These are phyloP conservation scores for Sebastes variabilis DNA, from an alignment of 2,797 vertebrate species.

Conservation along the genomic window DNA sequence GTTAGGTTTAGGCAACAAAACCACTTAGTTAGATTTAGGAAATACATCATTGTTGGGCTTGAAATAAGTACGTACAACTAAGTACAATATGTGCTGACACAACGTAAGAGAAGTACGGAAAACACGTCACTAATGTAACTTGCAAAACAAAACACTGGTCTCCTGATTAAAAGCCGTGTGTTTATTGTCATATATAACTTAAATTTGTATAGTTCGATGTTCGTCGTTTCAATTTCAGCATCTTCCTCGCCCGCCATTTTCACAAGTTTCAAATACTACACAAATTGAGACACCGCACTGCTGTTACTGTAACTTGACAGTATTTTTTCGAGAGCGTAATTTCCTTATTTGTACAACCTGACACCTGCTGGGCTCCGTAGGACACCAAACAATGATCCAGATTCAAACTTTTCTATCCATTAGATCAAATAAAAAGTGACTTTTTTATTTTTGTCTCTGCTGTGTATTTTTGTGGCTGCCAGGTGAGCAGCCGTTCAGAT, in stretches of 20 bases:
- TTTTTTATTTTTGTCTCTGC: neutral
- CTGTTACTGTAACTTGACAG: neutral
- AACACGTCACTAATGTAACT: neutral
- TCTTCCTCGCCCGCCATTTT: too few species aligned
- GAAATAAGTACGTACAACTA: neutral
- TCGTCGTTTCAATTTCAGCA: too few species aligned
- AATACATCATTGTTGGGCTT: neutral
- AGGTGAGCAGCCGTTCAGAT: constrained; percentile 43
- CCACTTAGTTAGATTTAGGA: neutral
- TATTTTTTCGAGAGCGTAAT: too few species aligned
- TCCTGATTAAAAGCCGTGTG: too few species aligned
- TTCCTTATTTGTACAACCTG: neutral
- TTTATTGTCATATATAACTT: too few species aligned
- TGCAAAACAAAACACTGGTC: too few species aligned
- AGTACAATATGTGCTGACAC: too few species aligned
- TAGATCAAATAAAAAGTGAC: neutral
- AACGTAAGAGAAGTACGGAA: fast-evolving
- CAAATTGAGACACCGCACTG: fast-evolving
- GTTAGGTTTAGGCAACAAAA: too few species aligned
- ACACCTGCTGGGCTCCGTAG: neutral
- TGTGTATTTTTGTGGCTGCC: constrained; percentile 27
- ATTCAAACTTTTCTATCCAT: neutral
- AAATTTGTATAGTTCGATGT: too few species aligned
- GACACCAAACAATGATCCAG: neutral
- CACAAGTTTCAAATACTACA: too few species aligned